Conservation (phyloP, 2,797 vertebrate species). For the Brotula barbata region DNA sequence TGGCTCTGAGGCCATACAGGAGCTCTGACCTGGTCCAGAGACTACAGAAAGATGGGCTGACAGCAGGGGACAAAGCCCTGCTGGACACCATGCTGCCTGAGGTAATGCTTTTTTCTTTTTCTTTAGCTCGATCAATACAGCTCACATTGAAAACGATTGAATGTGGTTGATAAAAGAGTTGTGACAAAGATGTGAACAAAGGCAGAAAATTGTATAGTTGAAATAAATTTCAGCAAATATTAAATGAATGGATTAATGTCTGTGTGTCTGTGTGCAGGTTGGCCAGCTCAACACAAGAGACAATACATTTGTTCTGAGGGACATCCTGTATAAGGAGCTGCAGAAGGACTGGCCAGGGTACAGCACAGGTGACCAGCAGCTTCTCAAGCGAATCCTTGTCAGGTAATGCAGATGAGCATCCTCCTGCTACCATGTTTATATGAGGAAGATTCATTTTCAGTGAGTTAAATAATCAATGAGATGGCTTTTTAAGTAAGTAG, state of each 20-base stretch:
- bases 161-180: not conserved
- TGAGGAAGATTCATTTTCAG: no score
- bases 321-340: conserved; percentile 85
- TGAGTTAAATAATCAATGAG: no score
- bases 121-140: not conserved
- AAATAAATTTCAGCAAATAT: no score
- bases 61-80: conserved; percentile 81
- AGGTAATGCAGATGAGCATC: conserved; percentile 83
- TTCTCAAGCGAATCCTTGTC: conserved; percentile 87
- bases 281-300: conserved; percentile 85
- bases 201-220: no score
- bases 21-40: conserved; percentile 88
- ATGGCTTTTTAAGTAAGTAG: not conserved
- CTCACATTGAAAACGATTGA: not conserved
- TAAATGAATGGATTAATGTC: no score
- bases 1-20: conserved; percentile 91
- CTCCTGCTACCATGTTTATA: no score
- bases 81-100: conserved; percentile 85
- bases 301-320: conserved; percentile 84
- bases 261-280: conserved; percentile 75
- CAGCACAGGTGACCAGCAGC: conserved; percentile 87
- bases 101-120: conserved; percentile 64
- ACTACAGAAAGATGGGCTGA: conserved; percentile 87
- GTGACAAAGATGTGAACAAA: not conserved
- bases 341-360: conserved; percentile 95